These are phyloP conservation scores for Torymus auratus DNA, from an alignment of 2,888 invertebrate species.

Conservation along the genomic window DNA sequence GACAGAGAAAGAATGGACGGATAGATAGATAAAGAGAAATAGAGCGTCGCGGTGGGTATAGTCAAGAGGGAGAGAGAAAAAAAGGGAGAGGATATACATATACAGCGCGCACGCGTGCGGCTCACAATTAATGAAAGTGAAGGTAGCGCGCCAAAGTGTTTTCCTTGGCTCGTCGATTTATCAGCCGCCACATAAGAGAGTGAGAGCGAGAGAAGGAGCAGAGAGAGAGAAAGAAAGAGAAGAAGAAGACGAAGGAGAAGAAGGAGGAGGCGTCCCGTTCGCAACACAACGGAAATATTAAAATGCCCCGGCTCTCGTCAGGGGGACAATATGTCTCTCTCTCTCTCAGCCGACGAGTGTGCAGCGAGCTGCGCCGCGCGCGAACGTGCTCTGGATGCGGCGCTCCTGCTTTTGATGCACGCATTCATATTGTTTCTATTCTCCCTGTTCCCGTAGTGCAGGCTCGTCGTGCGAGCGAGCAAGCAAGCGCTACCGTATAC, in stretches of 20 bases:
- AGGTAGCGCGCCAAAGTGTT: conserved; percentile 46
- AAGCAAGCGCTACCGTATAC: too few relatives aligned
- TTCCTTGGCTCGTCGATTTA: conserved; percentile 49
- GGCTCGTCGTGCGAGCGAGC: background rate
- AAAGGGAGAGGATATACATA: conserved; percentile 2
- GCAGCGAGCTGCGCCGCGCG: conserved; percentile 59
- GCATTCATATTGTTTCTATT: conserved; percentile 46
- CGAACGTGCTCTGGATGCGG: conserved; percentile 74
- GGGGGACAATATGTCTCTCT: conserved; percentile 38
- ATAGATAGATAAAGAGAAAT: background rate
- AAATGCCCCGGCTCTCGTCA: conserved; percentile 67
- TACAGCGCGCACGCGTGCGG: background rate
- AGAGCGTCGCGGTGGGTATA: conserved; percentile 4
- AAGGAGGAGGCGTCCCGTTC: background rate
- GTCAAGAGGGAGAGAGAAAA: background rate
- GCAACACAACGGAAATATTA: conserved; percentile 70
- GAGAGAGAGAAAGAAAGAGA: background rate
- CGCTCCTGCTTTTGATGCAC: conserved; percentile 63
- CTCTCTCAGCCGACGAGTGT: background rate
- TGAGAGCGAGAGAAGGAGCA: too few relatives aligned
- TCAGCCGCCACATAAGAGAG: conserved; percentile 21
- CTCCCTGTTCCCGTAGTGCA: background rate
- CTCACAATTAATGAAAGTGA: conserved; percentile 53
- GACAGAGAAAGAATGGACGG: too few relatives aligned
- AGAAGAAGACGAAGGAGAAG: background rate